Base-by-base conservation (phyloP, 2,888 invertebrate species). In the Artemia sinica region DNA sequence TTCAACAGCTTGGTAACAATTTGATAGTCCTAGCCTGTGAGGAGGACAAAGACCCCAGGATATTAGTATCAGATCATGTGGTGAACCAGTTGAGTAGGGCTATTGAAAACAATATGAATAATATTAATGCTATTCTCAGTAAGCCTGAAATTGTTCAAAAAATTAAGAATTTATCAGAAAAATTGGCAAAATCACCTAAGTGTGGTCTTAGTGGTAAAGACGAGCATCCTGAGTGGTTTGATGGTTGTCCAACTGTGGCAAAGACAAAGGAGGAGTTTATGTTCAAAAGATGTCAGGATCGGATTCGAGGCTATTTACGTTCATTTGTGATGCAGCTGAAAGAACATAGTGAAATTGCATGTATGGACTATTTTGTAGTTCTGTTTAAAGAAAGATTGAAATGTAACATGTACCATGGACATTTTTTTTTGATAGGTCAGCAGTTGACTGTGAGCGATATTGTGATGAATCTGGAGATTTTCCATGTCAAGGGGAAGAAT, bases 191-290 rank as follows among this genome's bases (percentile, higher is more conserved):
- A 9, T n/a, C 48, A 6, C 10, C 63, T 12, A 67, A 69, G 28
- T 41, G n/a, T 13, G 5, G 9, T n/a, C 10, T 84, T 49, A 86
- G 85, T 74, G 81, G 81, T 65, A 81, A 82, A 72, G 79, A 82
- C 11, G 85, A 87, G 71, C 86, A 91, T 77, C 84, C 86, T 0
- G 85, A 84, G 71, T 91, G 91, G 91, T 91, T 91, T 79, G 81
- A 83, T 80, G 88, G 88, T 80, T 74, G 70, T 67, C 70, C 65
- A 28, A 80, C 82, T 72, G 81, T 81, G 70, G 83, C 85, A 74
- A 83, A 82, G 76, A 86, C 84, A n/a, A 88, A 91, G 81, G 90
- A 91, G 77, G 87, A 87, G 72, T 87, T 87, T 73, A 86, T 91
- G 86, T 84, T 85, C 66, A 84, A 86, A 75, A 83, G 88, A 71